Percentiles rank a stretch among this genome's conserved stretches.
Evolutionary conservation across 2,797 vertebrate species (phyloP).

Genomic region (Cyclopterus lumpus): DNA sequence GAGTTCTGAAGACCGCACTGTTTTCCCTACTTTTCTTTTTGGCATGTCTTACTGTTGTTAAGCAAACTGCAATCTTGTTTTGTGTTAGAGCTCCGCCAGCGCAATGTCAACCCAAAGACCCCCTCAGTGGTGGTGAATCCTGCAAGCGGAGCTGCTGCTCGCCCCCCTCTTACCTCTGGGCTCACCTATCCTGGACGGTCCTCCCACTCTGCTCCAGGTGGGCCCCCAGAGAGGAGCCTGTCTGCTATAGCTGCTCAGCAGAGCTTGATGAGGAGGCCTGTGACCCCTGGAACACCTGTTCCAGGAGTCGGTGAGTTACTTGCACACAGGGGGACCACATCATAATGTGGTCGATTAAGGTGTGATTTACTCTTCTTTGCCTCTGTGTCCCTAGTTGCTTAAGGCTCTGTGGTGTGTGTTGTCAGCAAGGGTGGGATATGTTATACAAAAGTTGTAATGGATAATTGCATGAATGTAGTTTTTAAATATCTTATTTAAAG

Average conservation of each 20-base stretch:
- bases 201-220: conserved; percentile 88
- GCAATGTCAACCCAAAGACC: conserved; percentile 86
- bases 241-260: conserved; percentile 86
- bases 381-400: conserved; percentile 73
- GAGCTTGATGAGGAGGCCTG: conserved; percentile 89
- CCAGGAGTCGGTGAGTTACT: conserved; percentile 93
- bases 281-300: conserved; percentile 91
- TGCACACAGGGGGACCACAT: conserved; percentile 78
- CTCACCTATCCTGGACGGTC: conserved; percentile 81
- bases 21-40: conserved; percentile 1
- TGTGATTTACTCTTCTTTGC: conserved; percentile 81
- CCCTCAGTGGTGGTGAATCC: conserved; percentile 76
- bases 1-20: background rate
- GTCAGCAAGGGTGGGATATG: conserved; percentile 57
- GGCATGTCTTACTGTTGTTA: conserved; percentile 22
- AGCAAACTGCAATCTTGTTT: conserved; percentile 32
- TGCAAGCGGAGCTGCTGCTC: conserved; percentile 75
- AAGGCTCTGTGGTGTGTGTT: conserved; percentile 67
- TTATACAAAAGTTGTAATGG: conserved; percentile 52
- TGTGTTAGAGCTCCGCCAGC: conserved; percentile 92
- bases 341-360: conserved; percentile 85
- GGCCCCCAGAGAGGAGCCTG: conserved; percentile 89
- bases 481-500: conserved; percentile 49
- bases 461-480: conserved; percentile 60
- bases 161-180: conserved; percentile 78